Conservation (phyloP, 2,797 vertebrate genomes). For the Amblyraja radiata region DNA sequence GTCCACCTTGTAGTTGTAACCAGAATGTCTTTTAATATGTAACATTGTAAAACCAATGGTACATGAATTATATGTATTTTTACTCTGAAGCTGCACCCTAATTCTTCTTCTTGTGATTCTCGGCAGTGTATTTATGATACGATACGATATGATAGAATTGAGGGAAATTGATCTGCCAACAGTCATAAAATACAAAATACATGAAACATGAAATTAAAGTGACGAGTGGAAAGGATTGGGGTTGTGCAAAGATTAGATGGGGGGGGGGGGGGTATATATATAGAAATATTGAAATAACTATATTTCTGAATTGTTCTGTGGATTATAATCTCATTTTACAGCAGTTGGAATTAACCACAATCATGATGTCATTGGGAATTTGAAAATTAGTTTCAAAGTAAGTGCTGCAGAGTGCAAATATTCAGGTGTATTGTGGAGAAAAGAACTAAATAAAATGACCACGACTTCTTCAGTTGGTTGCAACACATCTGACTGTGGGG, state of each 20-base stretch:
- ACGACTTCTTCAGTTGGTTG: neutral
- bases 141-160: neutral
- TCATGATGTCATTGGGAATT: neutral
- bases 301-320: neutral
- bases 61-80: neutral
- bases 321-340: neutral
- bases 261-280: too few relatives aligned
- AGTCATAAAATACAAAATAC: too few relatives aligned
- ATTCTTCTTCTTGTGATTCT: neutral
- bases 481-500: neutral
- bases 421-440: neutral
- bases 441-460: neutral
- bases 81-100: neutral
- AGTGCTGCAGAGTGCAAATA: neutral
- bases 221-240: too few relatives aligned
- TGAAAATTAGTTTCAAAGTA: neutral
- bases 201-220: too few relatives aligned
- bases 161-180: too few relatives aligned
- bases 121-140: neutral
- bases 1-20: neutral
- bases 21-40: neutral
- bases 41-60: neutral
- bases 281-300: too few relatives aligned
- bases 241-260: too few relatives aligned
- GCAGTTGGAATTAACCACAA: neutral